Base-by-base conservation (phyloP, 2,113 vertebrate genomes). In the Aythya baeri region DNA sequence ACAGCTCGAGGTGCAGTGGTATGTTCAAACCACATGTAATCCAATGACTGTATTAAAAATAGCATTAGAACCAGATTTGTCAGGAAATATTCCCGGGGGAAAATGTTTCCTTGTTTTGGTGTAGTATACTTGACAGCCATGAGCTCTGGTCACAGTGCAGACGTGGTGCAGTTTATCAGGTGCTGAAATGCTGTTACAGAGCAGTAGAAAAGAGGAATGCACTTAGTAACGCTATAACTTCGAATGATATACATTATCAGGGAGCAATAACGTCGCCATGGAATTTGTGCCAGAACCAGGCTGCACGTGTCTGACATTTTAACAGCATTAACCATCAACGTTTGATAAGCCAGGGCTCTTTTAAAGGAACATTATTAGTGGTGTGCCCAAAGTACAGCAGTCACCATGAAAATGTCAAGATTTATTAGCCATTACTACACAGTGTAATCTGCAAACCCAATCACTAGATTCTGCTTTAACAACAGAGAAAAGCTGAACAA, bases 121-220 rank as follows among this genome's bases (percentile, higher is more conserved):
- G 6, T 4, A 46, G 55, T 18, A 32, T 12, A 43, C 92, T 78
- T 91, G 93, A 95, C 88, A 91, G 72, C 67, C 7, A 0, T 31
- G 65, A 89, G 86, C 67, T 95, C 88, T 89, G 77, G 85, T 68
- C 86, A 46, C 8, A 75, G 70, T 86, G 15, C 6, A 75, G 62
- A 7, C 32, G 77, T 50, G 10, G 66, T 65, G 1, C 62, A 66
- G 57, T 41, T 73, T 82, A 68, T 86, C 92, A 89, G 92, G 90
- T 93, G 92, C 77, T 93, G 96, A 96, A 96, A 94, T 76, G 71
- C 86, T 96, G 90, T 76, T 95, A 88, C 26, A 96, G 91, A 93
- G 43, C 88, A 95, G 92, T 18, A 62, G 88, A 66, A 20, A 57
- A 72, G 77, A 96, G 92, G 93, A 97, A 96, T 96, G 95, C 88